phyloP scores from a whole-genome alignment of 2,797 vertebrate species.

The Triplophysa yarkandensis region DNA sequence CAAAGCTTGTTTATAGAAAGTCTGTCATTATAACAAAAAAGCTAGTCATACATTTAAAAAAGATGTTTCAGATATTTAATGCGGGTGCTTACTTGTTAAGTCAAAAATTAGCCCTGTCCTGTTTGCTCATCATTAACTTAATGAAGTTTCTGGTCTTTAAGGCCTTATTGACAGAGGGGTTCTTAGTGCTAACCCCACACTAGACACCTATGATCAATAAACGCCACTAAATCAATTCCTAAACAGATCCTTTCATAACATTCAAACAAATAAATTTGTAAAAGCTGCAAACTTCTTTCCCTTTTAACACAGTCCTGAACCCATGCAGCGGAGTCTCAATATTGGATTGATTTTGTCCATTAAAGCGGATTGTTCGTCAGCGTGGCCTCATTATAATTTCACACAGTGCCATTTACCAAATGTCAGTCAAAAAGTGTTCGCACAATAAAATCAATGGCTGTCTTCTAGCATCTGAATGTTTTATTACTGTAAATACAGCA shows the following conservation, averaged over 20 bases:
- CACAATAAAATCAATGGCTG: conserved; percentile 76
- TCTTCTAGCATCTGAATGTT: conserved; percentile 75
- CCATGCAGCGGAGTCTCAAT: conserved; percentile 69
- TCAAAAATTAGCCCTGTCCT: conserved; percentile 31
- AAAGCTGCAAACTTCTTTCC: conserved; percentile 4
- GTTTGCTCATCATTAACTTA: conserved; percentile 57
- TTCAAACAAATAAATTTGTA: conserved; percentile 11
- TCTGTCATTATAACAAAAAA: too few species aligned
- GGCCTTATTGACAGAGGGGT: conserved; percentile 47
- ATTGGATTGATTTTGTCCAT: conserved; percentile 70
- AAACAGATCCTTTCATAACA: conserved; percentile 1
- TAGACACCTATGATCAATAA: conserved; percentile 43
- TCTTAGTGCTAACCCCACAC: conserved; percentile 28
- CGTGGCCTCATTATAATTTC: conserved; percentile 75
- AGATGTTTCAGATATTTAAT: too few species aligned
- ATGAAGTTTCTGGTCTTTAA: conserved; percentile 56
- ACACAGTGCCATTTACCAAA: conserved; percentile 75
- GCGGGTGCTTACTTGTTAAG: too few species aligned
- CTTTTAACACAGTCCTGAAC: conserved; percentile 56
- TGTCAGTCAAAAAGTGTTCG: conserved; percentile 75
- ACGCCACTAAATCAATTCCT: conserved; percentile 24
- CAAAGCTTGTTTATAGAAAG: too few species aligned
- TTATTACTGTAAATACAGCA: conserved; percentile 77
- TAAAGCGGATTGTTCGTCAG: conserved; percentile 73
- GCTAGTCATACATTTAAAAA: too few species aligned